A percentile compares a stretch with the other conserved stretches of the same genome.
Conservation (phyloP, 2,113 vertebrate species). For the Propithecus coquereli region DNA sequence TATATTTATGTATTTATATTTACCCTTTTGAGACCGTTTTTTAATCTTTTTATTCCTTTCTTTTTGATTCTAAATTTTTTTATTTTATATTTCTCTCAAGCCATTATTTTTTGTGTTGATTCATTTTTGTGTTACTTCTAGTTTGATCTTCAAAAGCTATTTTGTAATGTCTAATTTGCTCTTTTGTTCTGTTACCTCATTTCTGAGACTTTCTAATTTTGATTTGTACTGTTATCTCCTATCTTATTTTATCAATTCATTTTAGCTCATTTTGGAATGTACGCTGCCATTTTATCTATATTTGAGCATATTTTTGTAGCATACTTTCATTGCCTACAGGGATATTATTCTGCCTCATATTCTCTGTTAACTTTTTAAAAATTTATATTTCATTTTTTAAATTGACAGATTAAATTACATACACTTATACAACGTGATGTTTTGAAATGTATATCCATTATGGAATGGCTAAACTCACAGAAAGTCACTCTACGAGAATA, state of each 20-base stretch:
- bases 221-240: not conserved
- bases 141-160: not conserved
- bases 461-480: too few relatives aligned
- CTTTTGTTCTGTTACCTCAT: not conserved
- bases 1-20: not conserved
- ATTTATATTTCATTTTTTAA: not conserved
- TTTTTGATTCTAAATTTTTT: not conserved
- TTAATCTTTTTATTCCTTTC: not conserved
- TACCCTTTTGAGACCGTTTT: not conserved
- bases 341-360: not conserved
- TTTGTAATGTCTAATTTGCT: not conserved
- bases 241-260: not conserved
- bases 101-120: not conserved
- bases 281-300: not conserved
- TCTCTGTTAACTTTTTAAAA: not conserved
- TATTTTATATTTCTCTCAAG: not conserved
- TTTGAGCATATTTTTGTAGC: not conserved
- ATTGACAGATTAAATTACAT: not conserved
- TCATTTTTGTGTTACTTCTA: not conserved
- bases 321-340: not conserved
- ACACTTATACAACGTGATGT: not conserved
- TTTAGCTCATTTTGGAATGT: not conserved
- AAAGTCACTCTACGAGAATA: not conserved
- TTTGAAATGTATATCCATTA: too few relatives aligned
- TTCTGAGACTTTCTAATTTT: not conserved